These are phyloP conservation scores for Ciconia nigra DNA, from an alignment of 2,797 vertebrate species.

Conservation along the genomic window DNA sequence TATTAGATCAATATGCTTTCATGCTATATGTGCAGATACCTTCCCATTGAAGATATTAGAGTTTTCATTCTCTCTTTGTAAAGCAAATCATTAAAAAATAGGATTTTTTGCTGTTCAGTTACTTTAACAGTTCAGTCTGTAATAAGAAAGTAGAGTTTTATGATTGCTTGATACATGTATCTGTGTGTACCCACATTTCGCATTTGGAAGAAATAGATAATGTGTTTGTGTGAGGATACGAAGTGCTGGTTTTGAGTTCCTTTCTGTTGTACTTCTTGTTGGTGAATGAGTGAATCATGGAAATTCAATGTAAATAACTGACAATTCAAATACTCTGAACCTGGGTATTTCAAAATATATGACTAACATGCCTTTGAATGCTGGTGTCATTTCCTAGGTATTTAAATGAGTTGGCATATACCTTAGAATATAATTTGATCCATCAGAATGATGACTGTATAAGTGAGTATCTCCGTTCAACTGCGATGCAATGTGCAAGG, in stretches of 20 bases:
- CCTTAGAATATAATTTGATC: background rate
- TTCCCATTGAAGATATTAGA: background rate
- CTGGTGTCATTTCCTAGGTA: background rate
- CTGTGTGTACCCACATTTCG: background rate
- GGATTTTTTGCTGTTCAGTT: background rate
- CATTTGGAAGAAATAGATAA: background rate
- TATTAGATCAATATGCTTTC: background rate
- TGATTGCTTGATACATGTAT: background rate
- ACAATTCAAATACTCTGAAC: background rate
- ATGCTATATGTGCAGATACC: background rate
- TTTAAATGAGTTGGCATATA: background rate
- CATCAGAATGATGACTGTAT: background rate
- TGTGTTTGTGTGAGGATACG: background rate
- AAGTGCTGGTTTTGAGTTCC: background rate
- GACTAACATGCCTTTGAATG: background rate
- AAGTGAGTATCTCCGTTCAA: background rate
- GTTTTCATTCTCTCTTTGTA: background rate
- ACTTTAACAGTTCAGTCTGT: background rate
- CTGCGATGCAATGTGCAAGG: background rate
- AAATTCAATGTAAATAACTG: background rate
- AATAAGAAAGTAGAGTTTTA: background rate
- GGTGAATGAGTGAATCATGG: background rate
- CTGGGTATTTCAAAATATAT: background rate
- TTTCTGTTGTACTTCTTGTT: background rate
- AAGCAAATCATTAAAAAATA: background rate